phyloP scores from a whole-genome alignment of 2,113 vertebrate genomes.

The Panthera tigris region DNA sequence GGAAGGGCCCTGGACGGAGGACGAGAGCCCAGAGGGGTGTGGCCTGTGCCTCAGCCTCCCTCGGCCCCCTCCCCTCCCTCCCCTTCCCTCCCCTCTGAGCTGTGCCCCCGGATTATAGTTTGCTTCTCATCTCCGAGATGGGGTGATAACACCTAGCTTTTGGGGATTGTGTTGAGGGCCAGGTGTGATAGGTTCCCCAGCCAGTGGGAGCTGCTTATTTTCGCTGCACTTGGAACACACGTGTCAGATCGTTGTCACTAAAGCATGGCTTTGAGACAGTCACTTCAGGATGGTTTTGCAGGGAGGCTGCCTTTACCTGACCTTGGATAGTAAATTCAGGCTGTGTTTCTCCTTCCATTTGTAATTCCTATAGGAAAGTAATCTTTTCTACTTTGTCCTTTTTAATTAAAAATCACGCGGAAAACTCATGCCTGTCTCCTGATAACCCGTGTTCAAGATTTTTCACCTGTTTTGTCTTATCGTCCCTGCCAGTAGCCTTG shows the following conservation, averaged over 20 bases:
- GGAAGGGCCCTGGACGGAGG: neutral
- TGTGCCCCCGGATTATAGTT: accelerated
- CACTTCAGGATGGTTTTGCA: neutral
- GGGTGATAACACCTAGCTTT: neutral
- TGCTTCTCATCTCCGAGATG: accelerated
- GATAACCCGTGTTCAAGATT: neutral
- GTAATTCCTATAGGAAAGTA: neutral
- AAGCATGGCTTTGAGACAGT: neutral
- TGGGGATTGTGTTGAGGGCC: accelerated
- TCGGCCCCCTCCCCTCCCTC: neutral
- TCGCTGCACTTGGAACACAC: neutral
- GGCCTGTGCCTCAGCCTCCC: neutral
- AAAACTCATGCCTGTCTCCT: neutral
- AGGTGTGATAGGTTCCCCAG: neutral
- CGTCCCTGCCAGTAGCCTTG: neutral
- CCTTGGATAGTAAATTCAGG: neutral
- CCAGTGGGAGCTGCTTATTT: neutral
- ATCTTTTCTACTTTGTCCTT: neutral
- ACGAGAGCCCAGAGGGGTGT: no score
- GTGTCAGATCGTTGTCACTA: neutral
- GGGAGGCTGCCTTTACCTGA: neutral
- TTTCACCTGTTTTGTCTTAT: neutral
- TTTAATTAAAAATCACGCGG: neutral
- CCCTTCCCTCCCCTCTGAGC: neutral
- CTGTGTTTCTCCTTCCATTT: neutral